Percentiles rank a stretch among this genome's conserved stretches.
phyloP scores from a whole-genome alignment of 2,888 invertebrate genomes.

The Icerya purchasi region DNA sequence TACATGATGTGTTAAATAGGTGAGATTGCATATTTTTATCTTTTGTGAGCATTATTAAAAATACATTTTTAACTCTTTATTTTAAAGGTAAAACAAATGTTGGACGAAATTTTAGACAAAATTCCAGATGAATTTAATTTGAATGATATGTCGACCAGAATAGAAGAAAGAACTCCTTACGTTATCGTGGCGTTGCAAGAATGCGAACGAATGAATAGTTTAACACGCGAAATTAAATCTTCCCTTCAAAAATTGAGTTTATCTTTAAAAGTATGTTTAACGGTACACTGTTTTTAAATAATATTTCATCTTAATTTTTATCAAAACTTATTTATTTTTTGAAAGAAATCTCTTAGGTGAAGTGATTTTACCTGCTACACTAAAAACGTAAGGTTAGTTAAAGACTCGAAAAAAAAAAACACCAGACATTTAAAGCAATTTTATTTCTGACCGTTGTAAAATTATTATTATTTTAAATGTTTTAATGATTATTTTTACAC shows the following conservation, averaged over 20 bases:
- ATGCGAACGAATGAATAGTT: constrained; percentile 79
- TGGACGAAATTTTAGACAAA: constrained; percentile 75
- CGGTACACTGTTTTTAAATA: neutral
- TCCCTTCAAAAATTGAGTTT: constrained; percentile 68
- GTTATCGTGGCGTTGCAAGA: constrained; percentile 83
- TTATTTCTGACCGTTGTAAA: too few relatives aligned
- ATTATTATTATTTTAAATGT: too few relatives aligned
- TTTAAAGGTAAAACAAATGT: constrained; percentile 46
- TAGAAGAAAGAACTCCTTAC: constrained; percentile 75
- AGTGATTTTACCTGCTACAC: too few relatives aligned
- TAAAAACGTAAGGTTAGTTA: too few relatives aligned
- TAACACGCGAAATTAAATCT: constrained; percentile 57
- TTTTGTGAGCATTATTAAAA: too few relatives aligned
- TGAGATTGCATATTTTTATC: too few relatives aligned
- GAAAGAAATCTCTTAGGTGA: too few relatives aligned
- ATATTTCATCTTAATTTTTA: constrained; percentile 1
- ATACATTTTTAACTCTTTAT: too few relatives aligned
- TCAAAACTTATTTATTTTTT: neutral
- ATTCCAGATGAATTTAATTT: constrained; percentile 76
- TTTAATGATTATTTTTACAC: too few relatives aligned
- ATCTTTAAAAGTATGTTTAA: constrained; percentile 49
- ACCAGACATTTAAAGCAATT: too few relatives aligned
- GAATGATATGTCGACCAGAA: constrained; percentile 59
- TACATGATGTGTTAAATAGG: too few relatives aligned
- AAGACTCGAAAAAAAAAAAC: too few relatives aligned